Evolutionary conservation across 2,888 invertebrate species (phyloP), one percentile per base, ranked within the genome.

Genomic region (Subacronicta megacephala): DNA sequence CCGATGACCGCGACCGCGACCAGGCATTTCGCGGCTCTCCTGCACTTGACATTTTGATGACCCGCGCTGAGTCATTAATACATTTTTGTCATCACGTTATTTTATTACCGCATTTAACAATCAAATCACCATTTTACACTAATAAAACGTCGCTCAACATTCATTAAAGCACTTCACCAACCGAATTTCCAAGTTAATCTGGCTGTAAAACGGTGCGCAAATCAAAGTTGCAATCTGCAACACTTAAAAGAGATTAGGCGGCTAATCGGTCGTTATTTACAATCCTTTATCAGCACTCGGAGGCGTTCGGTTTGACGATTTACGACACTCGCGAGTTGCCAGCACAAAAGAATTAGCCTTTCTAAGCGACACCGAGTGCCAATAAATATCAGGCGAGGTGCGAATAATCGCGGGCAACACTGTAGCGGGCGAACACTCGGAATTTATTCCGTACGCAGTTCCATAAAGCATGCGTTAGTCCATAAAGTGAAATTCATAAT

Each of bases 361-460:
- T 85, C 85, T 89, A 88, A 90, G 90, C 87, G 92, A 92, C 92
- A 91, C 90, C 89, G 81, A 93, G 85, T 90, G 89, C 82, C 89
- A 87, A 93, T 93, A 93, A 93, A 91, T 88, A 90, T 85, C 80
- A 75, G 65, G 69, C 49, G 82, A 88, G 87, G 89, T 87, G 91
- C 83, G 87, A 90, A 89, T 89, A 87, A 91, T 89, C 86, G 87
- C 74, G 73, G 72, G 88, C 92, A 92, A 93, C 93, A 92, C 80
- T 90, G 92, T 93, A 84, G 73, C 77, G 76, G 47, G 77, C 72
- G 66, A 67, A 62, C 61, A 66, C 53, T 62, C 62, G 78, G 80
- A 84, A 82, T 83, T 77, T 80, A 82, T 82, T 80, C 78, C 74
- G 72, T 81, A 84, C 82, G 82, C 82, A 82, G 82, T 81, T 68